Base-by-base conservation (phyloP, 2,113 vertebrate species). In the Salvelinus namaycush region DNA sequence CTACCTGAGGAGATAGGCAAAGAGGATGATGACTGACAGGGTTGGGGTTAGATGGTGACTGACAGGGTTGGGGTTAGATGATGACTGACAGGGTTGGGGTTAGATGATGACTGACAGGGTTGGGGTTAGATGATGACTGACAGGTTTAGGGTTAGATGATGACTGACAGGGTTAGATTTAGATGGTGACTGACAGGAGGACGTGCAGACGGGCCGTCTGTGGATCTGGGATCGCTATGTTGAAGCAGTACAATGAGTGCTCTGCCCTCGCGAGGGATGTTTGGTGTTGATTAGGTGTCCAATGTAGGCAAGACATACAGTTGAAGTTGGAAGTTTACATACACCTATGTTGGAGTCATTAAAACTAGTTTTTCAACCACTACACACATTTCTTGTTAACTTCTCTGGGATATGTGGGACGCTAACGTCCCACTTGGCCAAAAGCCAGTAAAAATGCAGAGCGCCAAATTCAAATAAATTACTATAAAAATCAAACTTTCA, bases 1-100 rank as follows among this genome's bases (percentile, higher is more conserved):
- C 84, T 95, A 89, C 92, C 94, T 81, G 95, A 95, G 83, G 95
- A 95, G 83, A 95, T 96, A 74, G 92, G 88, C n/a, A 95, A 96
- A 87, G 96, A 97, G 80, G 95, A 96, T 79, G 96, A 97, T 79
- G 96, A 97, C 89, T 0, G 88, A 88, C 5, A 20, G 67, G 67
- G 95, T 94, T 89, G 31, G 31, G 31, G 31, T 34, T 1, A 34
- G 95, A 96, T 79, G 96, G 97, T 79, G 96, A 97, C 89, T 0
- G 88, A 88, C 5, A 20, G 67, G 67, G 95, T 94, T 89, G 34
- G 34, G 34, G 34, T 34, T 1, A 7, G 95, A 96, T 79, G 96
- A 96, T 79, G 96, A 97, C 89, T 0, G 88, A 88, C 5, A n/a
- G 67, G 67, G 95, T 94, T 89, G 2, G 39, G 39, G 39, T 39